Conservation (phyloP, 2,888 invertebrate genomes). For the Melipona beecheii region DNA sequence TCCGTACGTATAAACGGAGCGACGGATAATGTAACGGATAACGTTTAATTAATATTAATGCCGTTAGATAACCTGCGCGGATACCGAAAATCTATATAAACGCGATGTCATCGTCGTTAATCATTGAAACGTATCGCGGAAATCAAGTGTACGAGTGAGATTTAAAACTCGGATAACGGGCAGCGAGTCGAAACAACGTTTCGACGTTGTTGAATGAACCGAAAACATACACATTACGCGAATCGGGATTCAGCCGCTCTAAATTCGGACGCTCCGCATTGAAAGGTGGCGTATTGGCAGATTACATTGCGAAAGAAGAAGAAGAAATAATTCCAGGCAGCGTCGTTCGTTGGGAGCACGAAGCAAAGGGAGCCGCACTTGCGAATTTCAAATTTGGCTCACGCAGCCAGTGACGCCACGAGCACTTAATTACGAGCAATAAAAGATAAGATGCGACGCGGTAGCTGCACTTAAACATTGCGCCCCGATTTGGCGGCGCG, state of each 20-base stretch:
- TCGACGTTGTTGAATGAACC: not conserved
- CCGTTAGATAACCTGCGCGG: not conserved
- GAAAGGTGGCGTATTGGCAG: no score
- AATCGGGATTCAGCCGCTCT: no score
- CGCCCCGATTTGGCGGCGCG: constrained; percentile 26
- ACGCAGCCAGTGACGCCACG: not conserved
- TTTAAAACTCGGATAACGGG: constrained; percentile 10
- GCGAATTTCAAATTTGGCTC: constrained; percentile 21
- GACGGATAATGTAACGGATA: not conserved
- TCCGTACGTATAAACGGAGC: not conserved
- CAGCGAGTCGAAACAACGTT: not conserved
- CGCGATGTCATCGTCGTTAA: not conserved
- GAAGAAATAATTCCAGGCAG: no score
- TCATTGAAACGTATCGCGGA: not conserved
- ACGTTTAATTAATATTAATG: not conserved
- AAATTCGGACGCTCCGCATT: no score
- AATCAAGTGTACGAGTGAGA: not conserved
- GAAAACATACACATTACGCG: not conserved
- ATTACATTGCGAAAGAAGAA: no score
- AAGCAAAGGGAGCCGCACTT: not conserved
- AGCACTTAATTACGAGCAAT: constrained; percentile 31
- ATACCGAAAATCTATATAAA: not conserved
- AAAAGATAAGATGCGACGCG: constrained; percentile 23
- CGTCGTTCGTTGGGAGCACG: not conserved
- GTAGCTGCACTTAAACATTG: constrained; percentile 43